Conservation (phyloP, 2,797 vertebrate genomes). For the Tragelaphus oryx region DNA sequence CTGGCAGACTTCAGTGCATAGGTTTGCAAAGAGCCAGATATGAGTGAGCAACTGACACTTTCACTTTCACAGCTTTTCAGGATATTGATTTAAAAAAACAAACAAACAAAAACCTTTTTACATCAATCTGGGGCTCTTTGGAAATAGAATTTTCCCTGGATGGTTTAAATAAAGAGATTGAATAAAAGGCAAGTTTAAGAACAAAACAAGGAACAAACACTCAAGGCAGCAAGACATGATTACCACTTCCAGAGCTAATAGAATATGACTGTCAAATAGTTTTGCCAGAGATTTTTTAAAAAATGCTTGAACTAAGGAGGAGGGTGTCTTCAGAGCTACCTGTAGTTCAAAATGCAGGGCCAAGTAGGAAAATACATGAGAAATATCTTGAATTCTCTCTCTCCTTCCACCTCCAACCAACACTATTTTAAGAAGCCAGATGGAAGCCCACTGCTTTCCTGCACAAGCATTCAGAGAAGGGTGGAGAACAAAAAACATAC, state of each 20-base stretch:
- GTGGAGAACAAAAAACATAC: rapidly evolving
- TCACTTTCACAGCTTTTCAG: background rate
- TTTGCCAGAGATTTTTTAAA: background rate
- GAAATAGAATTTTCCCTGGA: background rate
- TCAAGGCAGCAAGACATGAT: background rate
- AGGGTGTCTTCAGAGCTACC: background rate
- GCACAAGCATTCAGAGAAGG: background rate
- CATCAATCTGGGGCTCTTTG: background rate
- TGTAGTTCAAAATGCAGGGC: background rate
- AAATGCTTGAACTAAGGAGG: background rate
- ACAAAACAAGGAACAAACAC: background rate
- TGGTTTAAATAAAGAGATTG: background rate
- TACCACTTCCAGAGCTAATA: background rate
- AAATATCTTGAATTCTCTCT: background rate
- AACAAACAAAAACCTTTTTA: background rate
- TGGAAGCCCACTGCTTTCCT: background rate
- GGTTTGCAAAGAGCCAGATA: background rate
- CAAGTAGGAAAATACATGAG: background rate
- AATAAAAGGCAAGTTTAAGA: background rate
- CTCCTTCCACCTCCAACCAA: background rate
- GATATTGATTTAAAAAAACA: no score
- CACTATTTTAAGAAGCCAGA: background rate
- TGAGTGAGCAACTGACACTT: background rate
- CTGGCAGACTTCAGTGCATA: background rate
- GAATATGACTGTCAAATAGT: background rate